Base-by-base conservation (phyloP, 2,113 vertebrate genomes). In the Taurulus bubalis region DNA sequence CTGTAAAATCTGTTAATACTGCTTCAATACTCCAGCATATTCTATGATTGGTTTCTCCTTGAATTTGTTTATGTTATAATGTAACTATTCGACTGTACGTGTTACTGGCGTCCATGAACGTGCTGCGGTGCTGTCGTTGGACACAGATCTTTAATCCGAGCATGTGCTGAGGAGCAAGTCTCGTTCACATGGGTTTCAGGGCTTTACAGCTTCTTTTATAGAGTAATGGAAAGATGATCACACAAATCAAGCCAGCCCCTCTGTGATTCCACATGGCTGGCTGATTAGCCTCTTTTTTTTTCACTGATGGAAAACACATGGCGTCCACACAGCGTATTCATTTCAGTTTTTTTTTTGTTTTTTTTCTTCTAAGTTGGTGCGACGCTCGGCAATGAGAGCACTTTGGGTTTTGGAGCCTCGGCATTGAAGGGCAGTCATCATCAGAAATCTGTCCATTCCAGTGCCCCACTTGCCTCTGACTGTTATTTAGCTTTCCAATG, bases 401-500 rank as follows among this genome's bases (percentile, higher is more conserved):
- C 85, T 80, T 68, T 80, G 71, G 53, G 10, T 68, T 69, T 88
- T 76, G 58, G 85, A 87, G 84, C 75, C 79, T 84, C 63, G 51
- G 85, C 77, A 85, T 88, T 86, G 87, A 90, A 91, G 87, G 90
- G 82, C 83, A 85, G 88, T 83, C 88, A 79, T 91, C 92, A 68
- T 90, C 89, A 86, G 78, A 92, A 87, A 84, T 72, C 75, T 84
- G 80, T 91, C 89, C 91, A 84, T 78, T 77, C 51, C 59, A 32
- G 82, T 90, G 71, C 88, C 85, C 85, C 77, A 67, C 85, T 75
- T 80, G 86, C 83, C 80, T 69, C 89, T 84, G 90, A 91, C 90
- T 90, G 91, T 94, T 93, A 92, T 91, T 91, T 90, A 92, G 91
- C 91, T 85, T 85, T 87, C 85, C 85, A 88, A 83, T 83, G 87